Evolutionary conservation across 2,888 invertebrate species (phyloP).

Genomic region (Sipha maydis): DNA sequence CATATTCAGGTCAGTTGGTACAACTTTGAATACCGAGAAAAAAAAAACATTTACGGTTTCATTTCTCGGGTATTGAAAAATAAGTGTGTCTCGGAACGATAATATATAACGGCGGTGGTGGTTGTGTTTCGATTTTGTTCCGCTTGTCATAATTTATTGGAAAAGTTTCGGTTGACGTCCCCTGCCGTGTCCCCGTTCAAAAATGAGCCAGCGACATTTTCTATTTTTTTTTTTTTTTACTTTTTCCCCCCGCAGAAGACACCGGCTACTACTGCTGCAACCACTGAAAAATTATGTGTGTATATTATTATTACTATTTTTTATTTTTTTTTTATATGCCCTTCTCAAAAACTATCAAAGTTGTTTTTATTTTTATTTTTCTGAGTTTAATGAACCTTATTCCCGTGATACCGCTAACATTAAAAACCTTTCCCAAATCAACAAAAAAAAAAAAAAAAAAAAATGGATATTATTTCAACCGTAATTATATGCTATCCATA

Average conservation of each 20-base stretch:
- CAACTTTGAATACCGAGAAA: background rate
- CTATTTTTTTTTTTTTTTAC: background rate
- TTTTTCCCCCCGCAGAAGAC: background rate
- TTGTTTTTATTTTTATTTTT: background rate
- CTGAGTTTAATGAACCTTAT: background rate
- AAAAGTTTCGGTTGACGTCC: constrained; percentile 40
- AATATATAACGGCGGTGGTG: background rate
- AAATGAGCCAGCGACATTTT: constrained; percentile 18
- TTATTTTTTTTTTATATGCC: background rate
- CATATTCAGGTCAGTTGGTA: constrained; percentile 16
- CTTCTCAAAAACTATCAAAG: background rate
- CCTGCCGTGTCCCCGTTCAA: background rate
- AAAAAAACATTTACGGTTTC: constrained; percentile 26
- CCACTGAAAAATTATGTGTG: background rate
- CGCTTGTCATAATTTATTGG: constrained; percentile 51
- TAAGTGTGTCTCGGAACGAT: constrained; percentile 26
- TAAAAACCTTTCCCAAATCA: no score
- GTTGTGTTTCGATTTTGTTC: constrained; percentile 28
- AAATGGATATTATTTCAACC: no score
- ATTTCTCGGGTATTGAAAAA: constrained; percentile 40
- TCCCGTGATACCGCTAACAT: no score
- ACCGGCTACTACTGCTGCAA: background rate
- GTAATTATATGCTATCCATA: no score
- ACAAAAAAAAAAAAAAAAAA: no score
- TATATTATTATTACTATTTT: background rate